Base-by-base conservation (phyloP, 2,797 vertebrate genomes). In the Streptopelia turtur region DNA sequence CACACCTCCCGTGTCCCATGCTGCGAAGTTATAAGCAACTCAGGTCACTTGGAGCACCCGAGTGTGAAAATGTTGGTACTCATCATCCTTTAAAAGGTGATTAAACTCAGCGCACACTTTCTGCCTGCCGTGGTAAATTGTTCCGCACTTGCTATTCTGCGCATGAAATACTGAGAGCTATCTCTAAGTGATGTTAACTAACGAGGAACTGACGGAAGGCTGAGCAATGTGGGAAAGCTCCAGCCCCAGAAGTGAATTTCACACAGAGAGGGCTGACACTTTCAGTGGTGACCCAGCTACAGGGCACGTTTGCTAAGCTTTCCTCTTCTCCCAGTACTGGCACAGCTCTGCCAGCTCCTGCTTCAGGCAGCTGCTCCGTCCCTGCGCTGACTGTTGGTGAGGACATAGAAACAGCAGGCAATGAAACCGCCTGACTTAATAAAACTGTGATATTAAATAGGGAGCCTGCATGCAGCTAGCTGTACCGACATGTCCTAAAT, bases 1-100 rank as follows among this genome's bases (percentile, higher is more conserved):
- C 79, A 83, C 9, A 77, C 4, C 15, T 55, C 68, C 52, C 0
- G 0, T 60, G n/a, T 61, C 31, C 49, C 4, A 0, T 3, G 0
- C 61, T 50, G 53, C 18, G 41, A 77, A 49, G 20, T 65, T 23
- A 39, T 43, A 81, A 83, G 55, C 35, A 61, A 30, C 63, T 52
- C 14, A 4, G 23, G 45, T 68, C 71, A n/a, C 64, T 52, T 43
- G 61, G 53, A 89, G 64, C 35, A 83, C 11, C 33, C 0, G 0
- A 86, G 31, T 18, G 45, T 65, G 57, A 89, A 80, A 89, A 43
- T 25, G 16, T 33, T 71, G n/a, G 11, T 63, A 71, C 47, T 30
- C 59, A 79, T 64, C 43, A 52, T 47, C 52, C 71, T 95, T 90
- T 90, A 81, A 71, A 89, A 89, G 76, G 49, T 14, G 24, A 45